Conservation (phyloP, 2,113 vertebrate species). For the Ahaetulla prasina region DNA sequence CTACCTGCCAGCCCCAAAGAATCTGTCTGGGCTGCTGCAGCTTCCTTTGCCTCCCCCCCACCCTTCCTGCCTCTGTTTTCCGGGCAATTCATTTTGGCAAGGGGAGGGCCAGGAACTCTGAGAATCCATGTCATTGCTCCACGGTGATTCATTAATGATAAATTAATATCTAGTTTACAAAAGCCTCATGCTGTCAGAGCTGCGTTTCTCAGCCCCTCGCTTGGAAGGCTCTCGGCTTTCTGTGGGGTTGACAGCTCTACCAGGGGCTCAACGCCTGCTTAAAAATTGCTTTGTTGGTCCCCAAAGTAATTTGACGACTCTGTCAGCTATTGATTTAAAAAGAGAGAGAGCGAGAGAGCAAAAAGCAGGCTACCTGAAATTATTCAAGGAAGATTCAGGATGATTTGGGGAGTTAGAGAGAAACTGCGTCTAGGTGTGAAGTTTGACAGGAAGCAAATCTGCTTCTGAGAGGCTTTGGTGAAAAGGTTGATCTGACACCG, state of each 20-base stretch:
- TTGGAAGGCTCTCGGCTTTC: conserved; percentile 65
- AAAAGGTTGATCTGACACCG: conserved; percentile 60
- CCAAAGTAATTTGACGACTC: conserved; percentile 80
- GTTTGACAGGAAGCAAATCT: conserved; percentile 48
- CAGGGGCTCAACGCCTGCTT: conserved; percentile 79
- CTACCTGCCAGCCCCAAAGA: neutral
- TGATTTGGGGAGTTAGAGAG: conserved; percentile 71
- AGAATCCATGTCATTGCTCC: conserved; percentile 35
- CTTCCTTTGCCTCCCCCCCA: neutral
- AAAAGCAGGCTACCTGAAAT: conserved; percentile 58
- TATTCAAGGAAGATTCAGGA: conserved; percentile 69
- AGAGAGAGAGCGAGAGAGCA: neutral
- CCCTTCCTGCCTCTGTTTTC: neutral
- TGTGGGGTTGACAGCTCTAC: conserved; percentile 65
- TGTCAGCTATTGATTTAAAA: conserved; percentile 83
- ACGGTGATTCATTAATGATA: conserved; percentile 60
- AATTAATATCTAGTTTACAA: conserved; percentile 61
- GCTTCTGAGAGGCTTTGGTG: conserved; percentile 50
- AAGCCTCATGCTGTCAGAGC: conserved; percentile 61
- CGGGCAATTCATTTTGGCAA: neutral
- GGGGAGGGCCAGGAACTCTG: neutral
- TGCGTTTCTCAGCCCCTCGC: conserved; percentile 53
- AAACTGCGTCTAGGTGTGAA: conserved; percentile 47
- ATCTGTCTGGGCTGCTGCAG: rapidly evolving
- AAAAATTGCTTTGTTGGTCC: conserved; percentile 77